Evolutionary conservation across 2,888 invertebrate genomes (phyloP).

Genomic region (Epistrophe eligans): DNA sequence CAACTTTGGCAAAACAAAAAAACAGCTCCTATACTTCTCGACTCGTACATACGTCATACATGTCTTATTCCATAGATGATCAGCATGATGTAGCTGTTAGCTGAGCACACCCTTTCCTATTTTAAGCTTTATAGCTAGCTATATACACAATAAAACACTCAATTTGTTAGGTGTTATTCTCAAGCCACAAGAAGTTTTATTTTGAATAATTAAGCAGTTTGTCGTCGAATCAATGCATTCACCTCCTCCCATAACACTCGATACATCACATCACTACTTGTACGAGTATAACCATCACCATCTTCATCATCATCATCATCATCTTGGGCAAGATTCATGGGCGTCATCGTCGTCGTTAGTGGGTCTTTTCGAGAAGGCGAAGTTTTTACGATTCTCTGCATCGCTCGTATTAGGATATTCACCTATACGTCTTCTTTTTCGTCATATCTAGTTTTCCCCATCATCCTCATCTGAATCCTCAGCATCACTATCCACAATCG

Average conservation of each 20-base stretch:
- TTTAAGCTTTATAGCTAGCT: neutral
- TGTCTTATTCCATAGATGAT: no score
- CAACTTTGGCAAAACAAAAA: neutral
- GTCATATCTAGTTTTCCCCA: constrained; percentile 8
- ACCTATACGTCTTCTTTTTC: constrained; percentile 13
- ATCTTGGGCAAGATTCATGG: no score
- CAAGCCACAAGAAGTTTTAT: constrained; percentile 44
- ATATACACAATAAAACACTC: constrained; percentile 44
- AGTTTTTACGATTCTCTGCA: constrained; percentile 23
- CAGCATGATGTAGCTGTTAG: constrained; percentile 2
- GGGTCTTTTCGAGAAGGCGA: neutral
- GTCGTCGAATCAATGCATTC: constrained; percentile 55
- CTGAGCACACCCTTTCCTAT: neutral
- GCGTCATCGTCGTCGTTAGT: neutral
- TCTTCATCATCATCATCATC: constrained; percentile 47
- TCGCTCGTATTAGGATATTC: constrained; percentile 4
- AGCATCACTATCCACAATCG: constrained; percentile 38
- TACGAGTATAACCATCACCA: constrained; percentile 32
- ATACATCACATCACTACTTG: constrained; percentile 54
- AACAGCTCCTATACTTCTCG: no score
- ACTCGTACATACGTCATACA: neutral
- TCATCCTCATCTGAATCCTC: constrained; percentile 5
- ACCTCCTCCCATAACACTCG: constrained; percentile 49
- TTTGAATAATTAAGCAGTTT: constrained; percentile 66
- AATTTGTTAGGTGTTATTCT: constrained; percentile 35